These are phyloP conservation scores for Tetrao urogallus DNA, from an alignment of 2,113 vertebrate genomes.

Conservation along the genomic window DNA sequence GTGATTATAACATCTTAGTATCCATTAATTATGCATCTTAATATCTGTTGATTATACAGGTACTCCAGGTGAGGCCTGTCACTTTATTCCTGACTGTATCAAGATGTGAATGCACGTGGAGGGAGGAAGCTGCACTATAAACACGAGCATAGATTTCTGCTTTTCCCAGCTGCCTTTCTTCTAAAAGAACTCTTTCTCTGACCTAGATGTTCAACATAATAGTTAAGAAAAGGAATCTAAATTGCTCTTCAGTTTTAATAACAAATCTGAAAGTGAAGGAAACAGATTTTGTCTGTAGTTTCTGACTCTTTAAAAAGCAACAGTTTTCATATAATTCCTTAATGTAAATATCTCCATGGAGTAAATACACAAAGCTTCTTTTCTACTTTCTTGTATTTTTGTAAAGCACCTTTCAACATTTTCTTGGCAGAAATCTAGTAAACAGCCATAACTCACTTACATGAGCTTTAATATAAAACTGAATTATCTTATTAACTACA, in stretches of 20 bases:
- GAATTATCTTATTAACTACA: slow-evolving; percentile 19
- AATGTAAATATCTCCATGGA: slow-evolving; percentile 3
- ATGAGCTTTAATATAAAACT: slow-evolving; percentile 13
- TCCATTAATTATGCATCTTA: too few relatives aligned
- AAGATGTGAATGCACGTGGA: neutral
- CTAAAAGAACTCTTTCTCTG: neutral
- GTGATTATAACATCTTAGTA: too few relatives aligned
- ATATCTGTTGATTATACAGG: too few relatives aligned
- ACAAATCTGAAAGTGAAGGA: neutral
- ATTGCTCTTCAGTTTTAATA: neutral
- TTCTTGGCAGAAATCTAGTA: slow-evolving; percentile 42
- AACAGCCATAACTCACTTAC: slow-evolving; percentile 12
- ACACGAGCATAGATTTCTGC: neutral
- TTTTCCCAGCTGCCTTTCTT: neutral
- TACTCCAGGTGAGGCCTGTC: neutral
- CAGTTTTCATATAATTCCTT: slow-evolving; percentile 17
- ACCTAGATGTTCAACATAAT: neutral
- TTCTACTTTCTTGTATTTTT: neutral
- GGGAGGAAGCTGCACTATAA: neutral
- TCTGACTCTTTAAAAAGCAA: neutral
- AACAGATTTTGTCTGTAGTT: slow-evolving; percentile 5
- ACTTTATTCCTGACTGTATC: neutral
- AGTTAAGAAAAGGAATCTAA: neutral
- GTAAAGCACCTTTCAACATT: neutral
- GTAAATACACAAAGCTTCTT: neutral